Percentiles rank a stretch among this genome's conserved stretches.
phyloP scores from a whole-genome alignment of 1,140 invertebrate genomes.

The Orius insidiosus region DNA sequence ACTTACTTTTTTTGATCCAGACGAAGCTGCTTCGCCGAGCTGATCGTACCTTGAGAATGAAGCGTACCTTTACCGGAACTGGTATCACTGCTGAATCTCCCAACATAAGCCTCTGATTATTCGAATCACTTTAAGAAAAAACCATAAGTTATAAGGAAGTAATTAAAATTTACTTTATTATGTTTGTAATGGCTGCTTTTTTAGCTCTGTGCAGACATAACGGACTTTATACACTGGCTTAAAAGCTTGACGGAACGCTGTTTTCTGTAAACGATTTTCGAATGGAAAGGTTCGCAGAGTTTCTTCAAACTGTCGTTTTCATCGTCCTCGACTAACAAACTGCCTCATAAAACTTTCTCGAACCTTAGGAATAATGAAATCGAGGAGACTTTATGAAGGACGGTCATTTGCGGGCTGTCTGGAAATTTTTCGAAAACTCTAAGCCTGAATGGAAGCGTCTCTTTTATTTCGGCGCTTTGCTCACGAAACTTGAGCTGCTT shows the following conservation, averaged over 20 bases:
- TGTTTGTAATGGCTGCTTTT: conserved; percentile 51
- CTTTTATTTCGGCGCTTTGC: conserved; percentile 93
- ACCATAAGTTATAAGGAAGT: too few relatives aligned
- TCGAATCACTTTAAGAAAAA: conserved; percentile 64
- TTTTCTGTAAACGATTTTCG: conserved; percentile 57
- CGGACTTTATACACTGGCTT: conserved; percentile 49
- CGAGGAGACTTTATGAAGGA: conserved; percentile 82
- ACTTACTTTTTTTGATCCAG: conserved; percentile 70
- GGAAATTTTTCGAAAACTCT: conserved; percentile 98
- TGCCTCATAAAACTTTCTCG: conserved; percentile 97
- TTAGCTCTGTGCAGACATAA: conserved; percentile 46
- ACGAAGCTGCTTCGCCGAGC: conserved; percentile 65
- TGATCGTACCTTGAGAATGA: conserved; percentile 69
- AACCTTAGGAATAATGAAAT: conserved; percentile 90
- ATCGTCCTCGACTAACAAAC: conserved; percentile 71
- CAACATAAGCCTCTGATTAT: conserved; percentile 72
- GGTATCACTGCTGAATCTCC: conserved; percentile 82
- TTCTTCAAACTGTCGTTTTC: conserved; percentile 39
- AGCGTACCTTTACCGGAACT: conserved; percentile 57
- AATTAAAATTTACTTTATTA: conserved; percentile 49
- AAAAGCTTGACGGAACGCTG: conserved; percentile 54
- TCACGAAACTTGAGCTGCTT: conserved; percentile 95
- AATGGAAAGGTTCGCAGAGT: conserved; percentile 40
- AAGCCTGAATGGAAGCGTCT: conserved; percentile 82
- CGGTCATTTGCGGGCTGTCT: conserved; percentile 96